Evolutionary conservation across 2,113 vertebrate genomes (phyloP).

Genomic region (Lipophrys pholis): DNA sequence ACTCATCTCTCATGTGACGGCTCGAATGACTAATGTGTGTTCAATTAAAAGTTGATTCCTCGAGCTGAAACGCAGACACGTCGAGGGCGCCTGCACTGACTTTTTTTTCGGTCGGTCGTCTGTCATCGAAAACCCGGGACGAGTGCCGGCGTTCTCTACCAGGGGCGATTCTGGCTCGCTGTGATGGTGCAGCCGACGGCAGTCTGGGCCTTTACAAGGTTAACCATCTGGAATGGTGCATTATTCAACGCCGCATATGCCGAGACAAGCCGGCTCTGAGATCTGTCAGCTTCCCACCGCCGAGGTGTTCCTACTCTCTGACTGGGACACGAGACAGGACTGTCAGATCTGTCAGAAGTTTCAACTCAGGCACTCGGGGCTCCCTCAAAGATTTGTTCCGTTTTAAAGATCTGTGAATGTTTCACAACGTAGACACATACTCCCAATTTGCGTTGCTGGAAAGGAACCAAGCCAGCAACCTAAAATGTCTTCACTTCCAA

Average conservation of each 20-base stretch:
- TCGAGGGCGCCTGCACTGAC: slow-evolving; percentile 7
- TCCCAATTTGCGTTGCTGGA: not conserved
- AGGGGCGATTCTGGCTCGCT: slow-evolving; percentile 56
- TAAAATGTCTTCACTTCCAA: slow-evolving; percentile 14
- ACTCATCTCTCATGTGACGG: slow-evolving; percentile 2
- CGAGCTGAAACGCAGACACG: not conserved
- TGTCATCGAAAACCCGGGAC: slow-evolving; percentile 22
- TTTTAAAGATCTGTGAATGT: not conserved
- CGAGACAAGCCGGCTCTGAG: slow-evolving; percentile 52
- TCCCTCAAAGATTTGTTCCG: not conserved
- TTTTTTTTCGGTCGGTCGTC: slow-evolving; percentile 26
- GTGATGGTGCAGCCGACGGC: slow-evolving; percentile 54
- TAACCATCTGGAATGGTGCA: slow-evolving; percentile 76
- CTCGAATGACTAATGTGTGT: not conserved
- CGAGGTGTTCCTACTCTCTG: slow-evolving; percentile 53
- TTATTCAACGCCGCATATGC: slow-evolving; percentile 80
- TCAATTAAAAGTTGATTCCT: slow-evolving; percentile 1
- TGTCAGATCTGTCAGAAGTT: slow-evolving; percentile 23
- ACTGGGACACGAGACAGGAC: not conserved
- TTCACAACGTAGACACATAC: slow-evolving; percentile 8
- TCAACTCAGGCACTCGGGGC: not conserved
- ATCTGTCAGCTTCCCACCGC: slow-evolving; percentile 28
- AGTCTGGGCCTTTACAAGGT: slow-evolving; percentile 55
- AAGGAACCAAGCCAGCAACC: slow-evolving; percentile 10
- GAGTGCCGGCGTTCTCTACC: slow-evolving; percentile 45